Evolutionary conservation across 37 sponge, comb jelly and placozoan species (phyloP).

Genomic region (Halichondria panicea): DNA sequence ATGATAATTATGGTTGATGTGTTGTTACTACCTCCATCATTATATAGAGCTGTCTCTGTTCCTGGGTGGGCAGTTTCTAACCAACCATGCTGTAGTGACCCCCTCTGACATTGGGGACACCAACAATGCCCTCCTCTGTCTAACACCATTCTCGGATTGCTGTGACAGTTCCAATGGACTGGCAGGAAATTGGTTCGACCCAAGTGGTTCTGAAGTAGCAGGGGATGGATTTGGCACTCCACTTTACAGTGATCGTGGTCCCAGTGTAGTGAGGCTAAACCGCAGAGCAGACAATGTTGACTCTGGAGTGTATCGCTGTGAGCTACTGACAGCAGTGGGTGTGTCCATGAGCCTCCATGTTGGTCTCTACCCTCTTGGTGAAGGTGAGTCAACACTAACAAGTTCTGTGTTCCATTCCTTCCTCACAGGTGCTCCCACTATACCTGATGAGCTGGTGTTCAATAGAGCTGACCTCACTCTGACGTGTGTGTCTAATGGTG

Average conservation of each 20-base stretch:
- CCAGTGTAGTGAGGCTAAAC: not conserved
- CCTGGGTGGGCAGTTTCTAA: too few relatives aligned
- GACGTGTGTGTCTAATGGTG: conserved; percentile 29
- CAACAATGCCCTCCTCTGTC: conserved; percentile 17
- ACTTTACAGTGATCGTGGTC: too few relatives aligned
- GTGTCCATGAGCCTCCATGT: not conserved
- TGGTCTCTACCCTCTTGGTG: too few relatives aligned
- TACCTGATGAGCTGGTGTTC: too few relatives aligned
- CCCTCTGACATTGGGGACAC: conserved; percentile 12
- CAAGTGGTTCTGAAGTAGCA: not conserved
- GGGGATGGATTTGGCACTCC: too few relatives aligned
- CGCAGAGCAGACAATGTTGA: not conserved
- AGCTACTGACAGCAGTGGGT: conserved; percentile 4
- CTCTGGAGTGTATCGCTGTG: conserved; percentile 31
- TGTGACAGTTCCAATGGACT: not conserved
- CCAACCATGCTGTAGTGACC: conserved; percentile 26
- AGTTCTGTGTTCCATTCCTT: too few relatives aligned
- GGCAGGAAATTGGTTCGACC: not conserved
- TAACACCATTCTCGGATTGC: not conserved
- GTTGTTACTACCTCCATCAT: not conserved
- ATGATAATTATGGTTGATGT: not conserved
- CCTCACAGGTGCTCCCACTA: too few relatives aligned
- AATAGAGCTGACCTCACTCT: not conserved
- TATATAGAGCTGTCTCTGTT: too few relatives aligned
- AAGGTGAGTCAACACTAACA: too few relatives aligned